Conservation (phyloP, 2,888 invertebrate species). For the Polydrusus tereticollis region DNA sequence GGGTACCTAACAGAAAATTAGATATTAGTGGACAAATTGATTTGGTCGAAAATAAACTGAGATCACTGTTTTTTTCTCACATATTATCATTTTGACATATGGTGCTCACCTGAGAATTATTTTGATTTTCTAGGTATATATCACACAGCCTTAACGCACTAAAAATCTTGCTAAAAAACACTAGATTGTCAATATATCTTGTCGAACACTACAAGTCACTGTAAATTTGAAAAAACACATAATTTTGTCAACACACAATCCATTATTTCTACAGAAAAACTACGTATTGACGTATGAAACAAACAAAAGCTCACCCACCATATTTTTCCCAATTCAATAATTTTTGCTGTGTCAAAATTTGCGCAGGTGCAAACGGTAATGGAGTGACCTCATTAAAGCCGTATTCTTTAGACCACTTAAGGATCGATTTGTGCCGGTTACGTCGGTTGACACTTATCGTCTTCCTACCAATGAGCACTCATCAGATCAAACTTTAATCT, state of each 20-base stretch:
- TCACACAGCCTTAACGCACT: neutral
- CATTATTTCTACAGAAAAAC: slow-evolving; percentile 14
- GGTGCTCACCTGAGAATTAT: slow-evolving; percentile 27
- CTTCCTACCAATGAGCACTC: too few relatives aligned
- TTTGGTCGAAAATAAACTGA: neutral
- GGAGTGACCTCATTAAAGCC: too few relatives aligned
- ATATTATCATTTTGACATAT: slow-evolving; percentile 34
- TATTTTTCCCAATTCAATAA: slow-evolving; percentile 24
- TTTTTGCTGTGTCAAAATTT: slow-evolving; percentile 14
- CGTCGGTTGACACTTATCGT: too few relatives aligned
- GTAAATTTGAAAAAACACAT: slow-evolving; percentile 16
- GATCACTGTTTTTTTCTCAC: too few relatives aligned
- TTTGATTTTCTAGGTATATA: slow-evolving; percentile 6
- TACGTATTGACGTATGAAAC: slow-evolving; percentile 15
- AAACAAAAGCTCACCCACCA: slow-evolving; percentile 28
- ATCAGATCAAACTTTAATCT: too few relatives aligned
- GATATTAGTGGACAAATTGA: slow-evolving; percentile 1
- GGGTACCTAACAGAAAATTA: too few relatives aligned
- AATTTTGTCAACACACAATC: slow-evolving; percentile 7
- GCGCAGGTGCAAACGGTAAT: slow-evolving; percentile 21
- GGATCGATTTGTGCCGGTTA: too few relatives aligned
- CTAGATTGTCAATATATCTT: slow-evolving; percentile 3
- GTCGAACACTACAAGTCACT: slow-evolving; percentile 2
- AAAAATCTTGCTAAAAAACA: neutral
- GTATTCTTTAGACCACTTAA: too few relatives aligned